Base-by-base conservation (phyloP, 1,140 invertebrate genomes). In the Calliopsis andreniformis region DNA sequence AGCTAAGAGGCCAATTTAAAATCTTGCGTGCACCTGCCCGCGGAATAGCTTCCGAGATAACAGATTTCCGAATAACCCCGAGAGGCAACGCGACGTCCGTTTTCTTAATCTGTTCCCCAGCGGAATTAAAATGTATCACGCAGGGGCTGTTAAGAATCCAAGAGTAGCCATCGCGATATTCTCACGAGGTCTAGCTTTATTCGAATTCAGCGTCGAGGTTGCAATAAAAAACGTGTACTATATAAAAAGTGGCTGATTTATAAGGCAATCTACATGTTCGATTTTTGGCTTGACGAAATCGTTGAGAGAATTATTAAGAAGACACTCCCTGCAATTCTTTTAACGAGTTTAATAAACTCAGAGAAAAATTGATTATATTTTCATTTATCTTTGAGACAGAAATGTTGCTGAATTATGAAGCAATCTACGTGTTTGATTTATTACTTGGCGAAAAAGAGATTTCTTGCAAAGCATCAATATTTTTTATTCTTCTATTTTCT, bases 1-100 rank as follows among this genome's bases (percentile, higher is more conserved):
- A 56, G 61, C 35, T 73, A 59, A 68, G 63, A 68, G 64, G 63
- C 76, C 58, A 45, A 75, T 79, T 62, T 63, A 76, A 59, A 80
- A 80, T 69, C 64, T 63, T 64, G 73, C 63, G 55, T 61, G 71
- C 62, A 35, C 58, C 64, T 58, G 59, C 64, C 66, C 66, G 61
- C 43, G 58, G 28, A 58, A 42, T n/a, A 51, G 30, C 58, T 39
- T 39, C 3, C 64, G 45, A 76, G 72, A 76, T 76, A 76, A 68
- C 72, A 76, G 63, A 76, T 76, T 76, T 35, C 28, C 58, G 72
- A 76, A 68, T 47, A 64, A 55, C 43, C 28, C 28, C 51, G 58
- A 3, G 58, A 61, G 58, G 47, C 20, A 47, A 61, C 45, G n/a
- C 18, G 47, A 18, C 39, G 49, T n/a, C 28, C 61, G 49, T 56